Evolutionary conservation across 2,888 invertebrate species (phyloP).

Genomic region (Orthosia gracilis): DNA sequence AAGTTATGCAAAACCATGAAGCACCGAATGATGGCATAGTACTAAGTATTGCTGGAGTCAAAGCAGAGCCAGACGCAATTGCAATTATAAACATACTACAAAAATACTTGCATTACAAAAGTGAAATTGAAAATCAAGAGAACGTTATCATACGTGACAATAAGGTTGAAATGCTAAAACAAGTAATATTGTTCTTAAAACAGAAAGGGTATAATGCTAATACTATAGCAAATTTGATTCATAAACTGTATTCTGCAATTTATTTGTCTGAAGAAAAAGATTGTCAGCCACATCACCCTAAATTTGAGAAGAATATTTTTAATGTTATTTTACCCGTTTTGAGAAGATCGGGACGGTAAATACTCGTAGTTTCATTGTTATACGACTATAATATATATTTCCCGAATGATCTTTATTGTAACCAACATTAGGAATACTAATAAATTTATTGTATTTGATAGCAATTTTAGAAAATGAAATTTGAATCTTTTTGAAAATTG

Average conservation of each 20-base stretch:
- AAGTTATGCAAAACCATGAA: conserved; percentile 11
- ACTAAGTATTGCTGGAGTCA: conserved; percentile 16
- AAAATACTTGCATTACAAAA: conserved; percentile 21
- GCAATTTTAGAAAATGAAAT: neutral
- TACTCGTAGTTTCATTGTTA: neutral
- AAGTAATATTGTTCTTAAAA: conserved; percentile 26
- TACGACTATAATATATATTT: neutral
- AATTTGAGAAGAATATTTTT: conserved; percentile 33
- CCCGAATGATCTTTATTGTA: neutral
- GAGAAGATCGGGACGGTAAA: conserved; percentile 30
- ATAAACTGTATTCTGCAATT: conserved; percentile 21
- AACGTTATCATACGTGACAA: conserved; percentile 8
- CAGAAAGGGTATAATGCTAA: conserved; percentile 29
- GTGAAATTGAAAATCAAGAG: conserved; percentile 17
- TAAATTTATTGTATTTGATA: neutral
- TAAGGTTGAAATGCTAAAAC: conserved; percentile 34
- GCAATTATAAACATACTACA: conserved; percentile 31
- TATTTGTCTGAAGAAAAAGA: conserved; percentile 4
- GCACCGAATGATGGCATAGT: conserved; percentile 1
- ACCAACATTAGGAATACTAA: neutral
- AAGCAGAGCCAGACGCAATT: conserved; percentile 36
- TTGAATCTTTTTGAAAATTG: neutral
- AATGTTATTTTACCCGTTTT: conserved; percentile 40
- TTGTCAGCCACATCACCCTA: conserved; percentile 2
- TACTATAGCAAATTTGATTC: conserved; percentile 32